Base-by-base conservation (phyloP, 2,888 invertebrate genomes). In the Caenorhabditis panamensis region DNA sequence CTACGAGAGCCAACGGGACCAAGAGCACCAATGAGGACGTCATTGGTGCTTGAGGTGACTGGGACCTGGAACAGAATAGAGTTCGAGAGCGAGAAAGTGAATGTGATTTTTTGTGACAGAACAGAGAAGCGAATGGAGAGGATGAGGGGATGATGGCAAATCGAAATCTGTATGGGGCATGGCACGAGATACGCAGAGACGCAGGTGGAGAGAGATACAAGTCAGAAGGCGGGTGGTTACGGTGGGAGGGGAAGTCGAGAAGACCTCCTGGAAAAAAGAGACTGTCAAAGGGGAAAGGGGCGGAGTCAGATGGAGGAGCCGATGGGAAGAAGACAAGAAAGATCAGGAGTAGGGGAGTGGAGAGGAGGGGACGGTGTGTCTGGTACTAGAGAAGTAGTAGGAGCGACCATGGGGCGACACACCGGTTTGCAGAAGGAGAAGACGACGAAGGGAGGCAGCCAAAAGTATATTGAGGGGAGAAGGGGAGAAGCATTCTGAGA, bases 391-490 rank as follows among this genome's bases (percentile, higher is more conserved):
- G 41, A 41, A 41, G 41, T 41, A 41, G 41, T 41, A 41, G 41
- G 13, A 68, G 68, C 68, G 68, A 59, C 59, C 68, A 68, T 58
- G 59, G 68, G 8, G n/a, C 54, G 16, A 24, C 41, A 73, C 73
- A 73, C 73, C 73, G 73, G 73, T 73, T 73, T 73, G 73, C 64
- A 64, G 72, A 58, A 71, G 71, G 37, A 53, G 61, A 69, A 69
- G 67, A 53, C 56, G 61, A 31, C 1, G 58, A 49, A 51, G 62
- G 51, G 67, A 71, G 62, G 62, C 54, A 71, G 71, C 61, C 61
- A 24, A 69, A 69, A 71, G 72, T 63, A 72, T 72, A 72, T 63
- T 63, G 63, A 63, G 69, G 41, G 24, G 24, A 49, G 49, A 53
- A 36, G 53, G n/a, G 58, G n/a, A n/a, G 58, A 69, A 69, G 69